Evolutionary conservation across 2,113 vertebrate species (phyloP), one percentile per base, ranked within the genome.

Genomic region (Notarius quadriscutis): DNA sequence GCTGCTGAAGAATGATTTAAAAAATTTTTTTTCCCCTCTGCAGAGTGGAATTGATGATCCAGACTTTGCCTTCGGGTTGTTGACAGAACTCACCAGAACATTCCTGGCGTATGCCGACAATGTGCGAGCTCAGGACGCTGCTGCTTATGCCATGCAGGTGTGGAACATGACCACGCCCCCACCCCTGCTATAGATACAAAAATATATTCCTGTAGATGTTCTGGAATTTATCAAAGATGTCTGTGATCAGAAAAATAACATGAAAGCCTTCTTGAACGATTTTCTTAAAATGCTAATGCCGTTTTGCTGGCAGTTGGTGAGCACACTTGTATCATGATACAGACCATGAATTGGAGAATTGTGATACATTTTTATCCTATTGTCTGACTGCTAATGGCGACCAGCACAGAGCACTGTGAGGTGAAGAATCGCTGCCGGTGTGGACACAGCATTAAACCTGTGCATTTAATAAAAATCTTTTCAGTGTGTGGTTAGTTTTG

Each of bases 121-220:
- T 10, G 98, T 99, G 83, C 95, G 97, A 89, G 98, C 97, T 58
- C 98, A 99, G 92, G 98, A 99, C 93, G 99, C 98, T 50, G 97
- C 97, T 86, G 98, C 98, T 0, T 99, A 99, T 74, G 98, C 96
- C 0, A 98, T 99, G 93, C 98, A 99, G 96, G 98, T 98, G 89
- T 14, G 58, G 14, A 60, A 78, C 6, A 2, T 20, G 20, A 20
- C 18, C 7, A 20, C 6, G 7, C 58, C 1, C 58, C 17, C 0
- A 60, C 20, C 58, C 58, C 18, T 7, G 6, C 17, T 17, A 1
- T 5, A 18, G 10, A 10, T 55, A 12, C 55, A 14, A 11, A 1
- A 2, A 12, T 14, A 55, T 55, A 53, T 53, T 53, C 10, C 10
- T 53, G 51, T 53, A 53, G 51, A 53, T 8, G 10, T 53, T 53